These are phyloP conservation scores for Aurelia sp. DNA, from an alignment of 30 jellyfish, hydroid and myxozoan genomes.

Conservation along the genomic window DNA sequence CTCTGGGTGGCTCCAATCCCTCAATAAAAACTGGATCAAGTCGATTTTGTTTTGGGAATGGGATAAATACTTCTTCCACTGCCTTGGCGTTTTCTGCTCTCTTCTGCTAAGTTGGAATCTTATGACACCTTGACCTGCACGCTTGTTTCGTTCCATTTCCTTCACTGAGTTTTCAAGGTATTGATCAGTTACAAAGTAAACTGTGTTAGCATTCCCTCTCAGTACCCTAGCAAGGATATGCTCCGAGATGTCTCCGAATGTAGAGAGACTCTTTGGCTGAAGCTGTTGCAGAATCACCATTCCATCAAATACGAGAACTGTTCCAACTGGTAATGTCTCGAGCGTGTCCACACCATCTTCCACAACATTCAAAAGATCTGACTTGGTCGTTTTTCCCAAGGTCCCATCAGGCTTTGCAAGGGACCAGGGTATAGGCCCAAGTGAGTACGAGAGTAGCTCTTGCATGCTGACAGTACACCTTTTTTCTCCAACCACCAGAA, in stretches of 20 bases:
- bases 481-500: slow-evolving; percentile 16
- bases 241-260: slow-evolving; percentile 35
- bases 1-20: slow-evolving; percentile 20
- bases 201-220: not conserved
- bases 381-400: slow-evolving; percentile 19
- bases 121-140: not conserved
- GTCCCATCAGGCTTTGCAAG: slow-evolving; percentile 24
- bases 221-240: not conserved
- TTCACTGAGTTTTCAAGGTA: slow-evolving; percentile 5
- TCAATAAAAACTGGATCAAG: not conserved
- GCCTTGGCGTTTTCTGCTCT: slow-evolving; percentile 7
- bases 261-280: not conserved
- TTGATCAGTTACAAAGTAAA: not conserved
- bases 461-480: slow-evolving; percentile 8
- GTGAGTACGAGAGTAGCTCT: slow-evolving; percentile 11
- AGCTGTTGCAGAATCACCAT: slow-evolving; percentile 32
- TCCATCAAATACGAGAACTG: slow-evolving; percentile 14
- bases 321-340: slow-evolving; percentile 14
- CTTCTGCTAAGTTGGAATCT: not conserved
- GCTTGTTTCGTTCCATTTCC: slow-evolving; percentile 21
- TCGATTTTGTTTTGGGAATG: not conserved
- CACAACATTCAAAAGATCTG: slow-evolving; percentile 18
- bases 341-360: slow-evolving; percentile 20
- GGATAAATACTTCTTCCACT: not conserved
- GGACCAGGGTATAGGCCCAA: slow-evolving; percentile 32